Evolutionary conservation across 1,140 invertebrate genomes (phyloP), one percentile per base, ranked within the genome.

Genomic region (Centruroides sculpturatus): DNA sequence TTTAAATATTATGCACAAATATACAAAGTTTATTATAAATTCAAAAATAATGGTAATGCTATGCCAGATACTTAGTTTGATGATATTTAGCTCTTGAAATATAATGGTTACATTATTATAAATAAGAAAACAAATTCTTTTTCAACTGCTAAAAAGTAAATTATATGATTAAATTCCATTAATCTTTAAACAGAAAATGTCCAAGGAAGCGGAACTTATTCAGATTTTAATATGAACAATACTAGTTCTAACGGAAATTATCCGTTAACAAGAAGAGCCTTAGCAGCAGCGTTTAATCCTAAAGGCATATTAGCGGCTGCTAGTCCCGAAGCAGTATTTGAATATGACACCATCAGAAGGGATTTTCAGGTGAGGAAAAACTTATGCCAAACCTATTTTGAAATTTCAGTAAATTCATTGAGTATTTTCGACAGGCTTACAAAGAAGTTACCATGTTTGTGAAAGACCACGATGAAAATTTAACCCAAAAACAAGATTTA

Each of bases 161-260:
- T 41, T 23, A 2, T 23, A 23, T 23, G 23, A 41, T 41, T 41
- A 6, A 6, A 41, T 41, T 41, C 5, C 5, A 6, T 41, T 41
- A 41, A 41, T 41, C 1, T 41, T 41, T 23, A 23, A 23, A 41
- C 8, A 41, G 41, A 41, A 6, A 41, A 41, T 8, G 41, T 41
- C 8, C 41, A 41, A 41, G 41, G 41, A 6, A 8, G 41, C 5
- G 41, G 41, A 8, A 41, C 41, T 6, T 41, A 41, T 36, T 58
- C 63, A 3, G 63, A 64, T 47, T 56, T 61, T 47, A 64, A 64
- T 12, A 74, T 50, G 73, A 72, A 70, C 71, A 71, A 73, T 57
- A 61, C 62, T 3, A 50, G 47, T 55, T 7, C 36, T 0, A 55
- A 58, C 3, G 46, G 47, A 5, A 66, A 49, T 55, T 61, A 52